Conservation (phyloP, 2,888 invertebrate species). For the Lasioglossum calceatum region DNA sequence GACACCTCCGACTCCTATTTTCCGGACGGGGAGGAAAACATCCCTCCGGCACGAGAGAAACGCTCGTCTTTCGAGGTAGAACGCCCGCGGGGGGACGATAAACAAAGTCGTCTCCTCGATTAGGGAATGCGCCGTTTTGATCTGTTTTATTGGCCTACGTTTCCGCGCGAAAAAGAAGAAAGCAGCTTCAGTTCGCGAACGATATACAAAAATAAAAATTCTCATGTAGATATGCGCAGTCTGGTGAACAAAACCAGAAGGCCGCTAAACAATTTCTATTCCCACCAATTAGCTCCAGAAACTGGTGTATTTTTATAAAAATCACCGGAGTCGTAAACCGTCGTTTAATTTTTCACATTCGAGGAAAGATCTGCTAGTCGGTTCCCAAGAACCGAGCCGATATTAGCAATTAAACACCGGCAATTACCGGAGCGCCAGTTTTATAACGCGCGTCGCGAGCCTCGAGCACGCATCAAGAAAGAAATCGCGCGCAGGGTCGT, state of each 20-base stretch:
- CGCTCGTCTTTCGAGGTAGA: slow-evolving; percentile 13
- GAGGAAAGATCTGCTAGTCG: background rate
- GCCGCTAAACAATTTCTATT: background rate
- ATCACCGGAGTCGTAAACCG: background rate
- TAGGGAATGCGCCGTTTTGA: slow-evolving; percentile 32
- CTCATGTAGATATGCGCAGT: background rate
- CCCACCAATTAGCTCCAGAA: background rate
- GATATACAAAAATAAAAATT: background rate
- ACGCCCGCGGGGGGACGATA: slow-evolving; percentile 49
- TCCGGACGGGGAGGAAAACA: slow-evolving; percentile 49
- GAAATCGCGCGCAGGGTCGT: background rate
- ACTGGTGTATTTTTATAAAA: background rate
- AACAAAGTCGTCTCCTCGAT: slow-evolving; percentile 57
- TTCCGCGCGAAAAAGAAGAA: background rate
- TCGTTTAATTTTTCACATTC: background rate
- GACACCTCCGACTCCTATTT: slow-evolving; percentile 71
- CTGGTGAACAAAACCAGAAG: background rate
- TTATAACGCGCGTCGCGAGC: background rate
- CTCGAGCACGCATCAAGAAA: background rate
- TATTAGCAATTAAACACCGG: slow-evolving; percentile 9
- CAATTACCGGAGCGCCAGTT: background rate
- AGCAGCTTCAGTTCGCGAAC: background rate
- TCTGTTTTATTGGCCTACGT: slow-evolving; percentile 26
- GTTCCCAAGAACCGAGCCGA: background rate
- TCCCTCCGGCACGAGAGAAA: slow-evolving; percentile 37